A percentile compares a stretch with the other conserved stretches of the same genome.
Evolutionary conservation across 1,140 invertebrate species (phyloP).

Genomic region (Agraylea sexmaculata): DNA sequence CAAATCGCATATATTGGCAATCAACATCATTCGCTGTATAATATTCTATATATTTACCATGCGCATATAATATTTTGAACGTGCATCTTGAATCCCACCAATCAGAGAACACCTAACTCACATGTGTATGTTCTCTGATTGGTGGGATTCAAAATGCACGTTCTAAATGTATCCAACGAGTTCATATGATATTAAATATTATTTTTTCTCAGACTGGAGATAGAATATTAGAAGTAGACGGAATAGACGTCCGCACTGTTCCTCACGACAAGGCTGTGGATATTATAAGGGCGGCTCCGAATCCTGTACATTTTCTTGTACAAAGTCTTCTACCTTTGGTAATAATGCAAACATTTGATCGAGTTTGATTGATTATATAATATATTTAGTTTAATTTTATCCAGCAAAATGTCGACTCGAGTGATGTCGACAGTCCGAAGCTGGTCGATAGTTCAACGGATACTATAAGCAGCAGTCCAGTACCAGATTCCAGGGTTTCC

Average conservation of each 20-base stretch:
- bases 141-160: too few relatives aligned
- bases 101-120: too few relatives aligned
- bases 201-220: slow-evolving; percentile 58
- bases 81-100: too few relatives aligned
- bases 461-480: slow-evolving; percentile 16
- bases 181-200: too few relatives aligned
- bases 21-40: too few relatives aligned
- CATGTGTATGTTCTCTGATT: too few relatives aligned
- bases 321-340: slow-evolving; percentile 83
- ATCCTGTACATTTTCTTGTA: slow-evolving; percentile 82
- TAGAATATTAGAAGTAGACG: slow-evolving; percentile 86
- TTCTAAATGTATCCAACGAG: too few relatives aligned
- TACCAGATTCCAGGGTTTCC: slow-evolving; percentile 5
- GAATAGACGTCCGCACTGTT: slow-evolving; percentile 76
- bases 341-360: slow-evolving; percentile 20
- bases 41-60: too few relatives aligned
- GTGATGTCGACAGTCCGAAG: slow-evolving; percentile 20
- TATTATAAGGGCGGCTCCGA: slow-evolving; percentile 82
- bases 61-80: too few relatives aligned
- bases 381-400: slow-evolving; percentile 8
- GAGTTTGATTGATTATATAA: not conserved
- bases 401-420: slow-evolving; percentile 15
- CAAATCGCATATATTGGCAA: too few relatives aligned
- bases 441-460: slow-evolving; percentile 18
- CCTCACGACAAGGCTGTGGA: slow-evolving; percentile 93